A percentile compares a stretch with the other conserved stretches of the same genome.
Evolutionary conservation across 2,113 vertebrate species (phyloP).

Genomic region (Danio rerio): GRCz12tu NC_133176.1:33409001-33409500

Average conservation of each 20-base stretch:
- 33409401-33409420: slow-evolving; percentile 92
- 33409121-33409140: slow-evolving; percentile 87
- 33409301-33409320: slow-evolving; percentile 96
- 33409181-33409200: slow-evolving; percentile 80
- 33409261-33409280: not conserved
- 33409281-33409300: slow-evolving; percentile 90
- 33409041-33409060: slow-evolving; percentile 15
- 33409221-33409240: not conserved
- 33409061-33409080: slow-evolving; percentile 81
- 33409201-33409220: not conserved
- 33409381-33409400: slow-evolving; percentile 91
- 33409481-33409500: too few relatives aligned
- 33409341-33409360: slow-evolving; percentile 91
- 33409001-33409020: too few relatives aligned
- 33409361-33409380: slow-evolving; percentile 95
- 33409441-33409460: slow-evolving; percentile 95
- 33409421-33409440: slow-evolving; percentile 96
- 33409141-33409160: slow-evolving; percentile 89
- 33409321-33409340: slow-evolving; percentile 93
- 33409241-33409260: not conserved
- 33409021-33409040: not conserved
- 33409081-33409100: slow-evolving; percentile 98
- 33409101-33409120: slow-evolving; percentile 91
- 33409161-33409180: slow-evolving; percentile 89
- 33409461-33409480: slow-evolving; percentile 61